These are phyloP conservation scores for Melanogrammus aeglefinus DNA, from an alignment of 2,797 vertebrate genomes.

Conservation along the genomic window DNA sequence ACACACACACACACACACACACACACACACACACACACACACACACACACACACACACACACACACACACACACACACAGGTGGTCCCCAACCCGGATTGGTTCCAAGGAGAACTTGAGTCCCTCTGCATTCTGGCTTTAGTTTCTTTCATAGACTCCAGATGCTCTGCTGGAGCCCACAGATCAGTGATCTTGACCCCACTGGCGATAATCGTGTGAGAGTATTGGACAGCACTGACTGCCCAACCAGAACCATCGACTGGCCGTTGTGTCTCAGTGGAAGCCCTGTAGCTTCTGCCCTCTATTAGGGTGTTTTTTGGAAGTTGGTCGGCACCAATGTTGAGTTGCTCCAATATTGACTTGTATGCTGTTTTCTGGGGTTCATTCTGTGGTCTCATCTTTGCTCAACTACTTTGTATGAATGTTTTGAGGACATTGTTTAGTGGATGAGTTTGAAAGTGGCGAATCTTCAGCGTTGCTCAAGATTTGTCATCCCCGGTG, in stretches of 20 bases:
- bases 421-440: not conserved
- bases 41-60: too few species aligned
- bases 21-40: too few species aligned
- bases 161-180: not conserved
- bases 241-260: not conserved
- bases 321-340: too few species aligned
- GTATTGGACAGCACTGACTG: not conserved
- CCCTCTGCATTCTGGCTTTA: not conserved
- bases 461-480: not conserved
- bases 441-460: not conserved
- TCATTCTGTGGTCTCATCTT: not conserved
- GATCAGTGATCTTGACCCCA: not conserved
- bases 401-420: not conserved
- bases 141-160: not conserved
- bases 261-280: too few species aligned
- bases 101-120: not conserved
- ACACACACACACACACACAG: not conserved
- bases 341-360: too few species aligned
- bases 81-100: not conserved
- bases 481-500: not conserved
- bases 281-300: not conserved
- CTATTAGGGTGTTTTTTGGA: not conserved
- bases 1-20: not conserved
- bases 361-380: not conserved
- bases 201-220: not conserved